Evolutionary conservation across 2,797 vertebrate species (phyloP), one percentile per base, ranked within the genome.

Genomic region (Toxotes lorentzi): DNA sequence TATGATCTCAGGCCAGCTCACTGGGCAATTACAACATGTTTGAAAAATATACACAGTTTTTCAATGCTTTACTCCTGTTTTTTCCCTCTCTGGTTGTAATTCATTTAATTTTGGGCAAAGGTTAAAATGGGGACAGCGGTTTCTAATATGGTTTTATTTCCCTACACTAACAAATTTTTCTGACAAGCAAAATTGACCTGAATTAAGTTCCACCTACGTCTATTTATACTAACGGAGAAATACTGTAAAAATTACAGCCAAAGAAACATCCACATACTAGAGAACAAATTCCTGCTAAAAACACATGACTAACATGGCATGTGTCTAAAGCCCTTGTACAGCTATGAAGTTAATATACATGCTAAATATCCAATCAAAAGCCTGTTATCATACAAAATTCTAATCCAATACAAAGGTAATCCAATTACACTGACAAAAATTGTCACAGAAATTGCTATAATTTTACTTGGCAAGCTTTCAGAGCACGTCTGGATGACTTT

Each of bases 21-120:
- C 79, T 48, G 78, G 88, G 86, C 87, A 91, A 91, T 92, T 90
- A 91, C 84, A 91, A 86, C 88, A 88, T 78, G 82, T 86, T 86
- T 86, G 69, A 90, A 90, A 93, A 91, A 92, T 88, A 93, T 54
- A 91, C 75, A 80, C 57, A 47, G 67, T 80, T 89, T 84, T 89
- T 82, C 73, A 75, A 43, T 65, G 73, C 81, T 83, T 75, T 73
- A 54, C 79, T 85, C n/a, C 73, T 78, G 78, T 67, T 73, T 84
- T 83, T 77, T 57, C 50, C 14, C 56, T 76, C 60, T 69, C 61
- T 67, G 61, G 65, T 61, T 87, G 77, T 80, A 79, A 92, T 93
- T 91, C 32, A 85, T 90, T 91, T 89, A 71, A 84, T 92, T 88
- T 85, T 30, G 24, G 65, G 32, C 48, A 78, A 78, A 92, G 90